phyloP scores from a whole-genome alignment of 2,797 vertebrate species.

The Anas capensis region DNA sequence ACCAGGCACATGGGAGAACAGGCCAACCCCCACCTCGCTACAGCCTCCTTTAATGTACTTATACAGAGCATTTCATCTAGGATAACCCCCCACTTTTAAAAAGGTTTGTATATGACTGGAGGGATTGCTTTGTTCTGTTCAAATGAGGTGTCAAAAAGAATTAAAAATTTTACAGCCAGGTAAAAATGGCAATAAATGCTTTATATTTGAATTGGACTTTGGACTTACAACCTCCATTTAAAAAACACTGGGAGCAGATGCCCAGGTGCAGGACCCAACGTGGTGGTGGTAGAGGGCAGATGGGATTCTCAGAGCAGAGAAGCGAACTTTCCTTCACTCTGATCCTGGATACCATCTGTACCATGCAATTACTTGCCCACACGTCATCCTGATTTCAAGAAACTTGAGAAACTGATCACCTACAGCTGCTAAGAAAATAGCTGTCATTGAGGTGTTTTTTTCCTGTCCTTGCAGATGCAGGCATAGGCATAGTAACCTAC shows the following conservation, averaged over 20 bases:
- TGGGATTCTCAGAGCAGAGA: not conserved
- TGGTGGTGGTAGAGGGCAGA: not conserved
- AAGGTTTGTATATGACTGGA: not conserved
- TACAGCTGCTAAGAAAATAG: not conserved
- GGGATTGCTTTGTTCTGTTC: not conserved
- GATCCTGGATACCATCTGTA: not conserved
- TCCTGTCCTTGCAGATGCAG: not conserved
- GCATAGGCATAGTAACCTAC: not conserved
- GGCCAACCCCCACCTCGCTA: no score
- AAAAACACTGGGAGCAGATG: not conserved
- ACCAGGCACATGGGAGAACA: no score
- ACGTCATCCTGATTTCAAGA: not conserved
- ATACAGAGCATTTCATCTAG: not conserved
- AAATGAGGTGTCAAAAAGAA: not conserved
- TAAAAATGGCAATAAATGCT: not conserved
- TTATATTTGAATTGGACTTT: not conserved
- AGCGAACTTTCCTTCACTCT: not conserved
- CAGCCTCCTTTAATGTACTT: no score
- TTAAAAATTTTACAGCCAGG: not conserved
- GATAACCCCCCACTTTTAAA: not conserved
- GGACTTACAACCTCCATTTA: not conserved
- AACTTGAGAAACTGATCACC: not conserved
- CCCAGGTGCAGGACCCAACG: not conserved
- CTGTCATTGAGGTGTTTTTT: not conserved
- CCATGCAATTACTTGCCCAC: not conserved